A percentile compares a stretch with the other conserved stretches of the same genome.
Evolutionary conservation across 1,140 invertebrate genomes (phyloP).

Genomic region (Thereuonema tuberculata): DNA sequence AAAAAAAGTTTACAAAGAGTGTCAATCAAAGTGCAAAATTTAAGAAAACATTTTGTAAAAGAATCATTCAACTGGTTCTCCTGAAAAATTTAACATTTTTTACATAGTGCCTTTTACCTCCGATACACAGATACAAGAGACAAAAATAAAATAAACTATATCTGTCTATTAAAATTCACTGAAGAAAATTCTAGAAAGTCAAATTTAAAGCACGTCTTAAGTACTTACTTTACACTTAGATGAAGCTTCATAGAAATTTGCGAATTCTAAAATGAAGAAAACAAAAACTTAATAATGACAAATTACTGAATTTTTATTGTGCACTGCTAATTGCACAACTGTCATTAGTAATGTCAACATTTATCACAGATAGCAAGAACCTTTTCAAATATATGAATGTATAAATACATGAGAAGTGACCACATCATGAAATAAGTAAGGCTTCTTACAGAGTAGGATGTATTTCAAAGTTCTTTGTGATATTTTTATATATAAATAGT

Average conservation of each 20-base stretch:
- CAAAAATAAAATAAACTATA: not conserved
- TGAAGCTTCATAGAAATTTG: conserved; percentile 19
- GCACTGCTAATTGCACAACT: not conserved
- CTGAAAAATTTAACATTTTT: no score
- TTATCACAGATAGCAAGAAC: not conserved
- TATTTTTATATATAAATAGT: no score
- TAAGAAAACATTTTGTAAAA: no score
- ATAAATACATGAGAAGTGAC: not conserved
- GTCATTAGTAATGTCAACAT: not conserved
- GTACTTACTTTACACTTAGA: conserved; percentile 23
- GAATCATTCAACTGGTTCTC: no score
- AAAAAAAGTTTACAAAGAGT: no score
- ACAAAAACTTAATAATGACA: not conserved
- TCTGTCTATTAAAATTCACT: not conserved
- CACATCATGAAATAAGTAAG: not conserved
- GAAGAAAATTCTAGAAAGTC: not conserved
- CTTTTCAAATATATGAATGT: not conserved
- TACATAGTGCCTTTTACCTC: no score
- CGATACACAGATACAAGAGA: not conserved
- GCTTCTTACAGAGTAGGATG: not conserved
- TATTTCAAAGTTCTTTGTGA: not conserved
- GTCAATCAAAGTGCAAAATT: no score
- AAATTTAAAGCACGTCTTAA: not conserved
- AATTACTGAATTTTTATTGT: not conserved
- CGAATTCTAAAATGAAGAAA: conserved; percentile 15